Evolutionary conservation across 2,888 invertebrate species (phyloP), one percentile per base, ranked within the genome.

Genomic region (Nymphalis polychloros): DNA sequence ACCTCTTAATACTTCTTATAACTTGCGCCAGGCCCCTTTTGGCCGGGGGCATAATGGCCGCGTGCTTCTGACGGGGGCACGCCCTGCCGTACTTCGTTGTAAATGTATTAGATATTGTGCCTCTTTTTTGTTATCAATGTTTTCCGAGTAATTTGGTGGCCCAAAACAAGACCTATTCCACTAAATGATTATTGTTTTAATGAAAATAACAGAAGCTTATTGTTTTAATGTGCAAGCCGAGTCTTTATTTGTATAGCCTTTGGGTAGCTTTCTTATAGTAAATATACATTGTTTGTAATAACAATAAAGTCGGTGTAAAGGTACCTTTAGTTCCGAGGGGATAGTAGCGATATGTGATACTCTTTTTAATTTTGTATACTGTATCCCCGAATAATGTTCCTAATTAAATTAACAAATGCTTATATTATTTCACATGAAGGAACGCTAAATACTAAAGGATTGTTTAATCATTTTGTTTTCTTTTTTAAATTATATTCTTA

Each of bases 41-140:
- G 76, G 81, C 77, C 71, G 72, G 76, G 67, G 72, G 75, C 78
- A 78, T 87, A 89, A 89, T 87, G 87, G 85, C 78, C 81, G 86
- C 85, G 85, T 90, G 90, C 81, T 82, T 82, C 78, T 88, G 90
- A 90, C 89, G 85, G 83, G 80, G 83, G 79, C 85, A 83, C 85
- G 85, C 85, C 87, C 84, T 78, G 73, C 79, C 77, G 27, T 23
- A 31, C 83, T 86, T 79, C 79, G 81, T 80, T 81, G 85, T 81
- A 81, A 86, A 84, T 85, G 84, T 88, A 87, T 88, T 86, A 85
- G 85, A 85, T 84, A 86, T 81, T 81, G 81, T 80, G 78, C 78
- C 78, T 83, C 81, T 82, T 81, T 41, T 80, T 76, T 76, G 74
- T 75, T 82, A 80, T 83, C 78, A 78, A 74, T 78, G 77, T 78